Percentiles rank a stretch among this genome's conserved stretches.
Evolutionary conservation across 2,797 vertebrate genomes (phyloP).

Genomic region (Sebastolobus altivelis): DNA sequence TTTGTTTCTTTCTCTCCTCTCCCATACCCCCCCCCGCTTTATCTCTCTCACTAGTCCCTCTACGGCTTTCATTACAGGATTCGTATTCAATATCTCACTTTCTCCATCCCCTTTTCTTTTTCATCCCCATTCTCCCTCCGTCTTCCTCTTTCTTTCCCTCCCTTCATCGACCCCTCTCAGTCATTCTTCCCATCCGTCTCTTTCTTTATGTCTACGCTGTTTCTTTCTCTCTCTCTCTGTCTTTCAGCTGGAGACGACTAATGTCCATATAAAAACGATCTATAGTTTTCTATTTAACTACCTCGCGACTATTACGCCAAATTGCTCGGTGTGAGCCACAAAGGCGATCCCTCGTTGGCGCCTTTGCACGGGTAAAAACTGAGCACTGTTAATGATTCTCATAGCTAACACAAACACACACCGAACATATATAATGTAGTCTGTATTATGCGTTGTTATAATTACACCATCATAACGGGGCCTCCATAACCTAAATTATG

Average conservation of each 20-base stretch:
- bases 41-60: not conserved
- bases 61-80: slow-evolving; percentile 1
- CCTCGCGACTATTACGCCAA: slow-evolving; percentile 20
- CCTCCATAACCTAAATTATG: slow-evolving; percentile 18
- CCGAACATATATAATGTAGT: not conserved
- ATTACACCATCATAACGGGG: slow-evolving; percentile 8
- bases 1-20: not conserved
- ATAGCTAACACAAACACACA: not conserved
- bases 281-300: slow-evolving; percentile 44
- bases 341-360: not conserved
- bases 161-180: not conserved
- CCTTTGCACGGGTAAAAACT: not conserved
- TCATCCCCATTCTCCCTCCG: not conserved
- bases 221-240: not conserved
- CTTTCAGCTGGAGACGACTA: slow-evolving; percentile 21
- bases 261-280: slow-evolving; percentile 40
- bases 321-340: slow-evolving; percentile 22
- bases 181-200: not conserved
- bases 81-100: not conserved
- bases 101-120: not conserved
- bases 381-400: slow-evolving; percentile 10
- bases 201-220: not conserved
- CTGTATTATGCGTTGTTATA: slow-evolving; percentile 17
- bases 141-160: not conserved
- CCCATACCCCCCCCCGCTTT: not conserved